Conservation (phyloP, 1,140 invertebrate genomes). For the Grapholita molesta region DNA sequence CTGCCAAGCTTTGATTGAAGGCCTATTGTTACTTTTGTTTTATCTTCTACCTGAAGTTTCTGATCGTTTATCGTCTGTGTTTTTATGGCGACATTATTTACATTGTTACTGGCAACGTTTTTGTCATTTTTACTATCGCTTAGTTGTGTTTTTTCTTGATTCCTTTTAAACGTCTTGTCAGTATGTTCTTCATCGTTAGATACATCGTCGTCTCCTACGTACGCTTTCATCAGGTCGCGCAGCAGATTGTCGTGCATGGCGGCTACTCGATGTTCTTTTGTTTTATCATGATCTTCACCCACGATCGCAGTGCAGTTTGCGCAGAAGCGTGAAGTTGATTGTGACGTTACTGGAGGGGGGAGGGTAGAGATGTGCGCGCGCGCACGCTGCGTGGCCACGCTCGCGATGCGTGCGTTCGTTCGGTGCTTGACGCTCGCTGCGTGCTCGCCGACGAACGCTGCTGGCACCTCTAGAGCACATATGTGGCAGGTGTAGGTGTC, state of each 20-base stretch:
- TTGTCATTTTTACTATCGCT: background rate
- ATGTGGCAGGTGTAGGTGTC: background rate
- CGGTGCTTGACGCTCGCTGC: background rate
- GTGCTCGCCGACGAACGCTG: background rate
- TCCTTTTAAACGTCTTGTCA: background rate
- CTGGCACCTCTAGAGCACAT: background rate
- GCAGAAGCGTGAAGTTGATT: background rate
- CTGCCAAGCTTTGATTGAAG: background rate
- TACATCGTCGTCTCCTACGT: background rate
- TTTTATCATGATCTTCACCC: background rate
- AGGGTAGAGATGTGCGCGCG: background rate
- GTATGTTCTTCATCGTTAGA: background rate
- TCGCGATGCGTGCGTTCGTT: background rate
- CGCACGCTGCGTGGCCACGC: background rate
- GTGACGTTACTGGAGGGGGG: background rate
- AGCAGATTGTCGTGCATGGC: background rate
- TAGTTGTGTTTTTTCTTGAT: background rate
- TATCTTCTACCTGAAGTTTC: background rate
- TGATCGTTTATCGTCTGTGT: background rate
- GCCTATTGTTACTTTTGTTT: background rate
- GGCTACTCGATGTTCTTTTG: background rate
- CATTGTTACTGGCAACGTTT: background rate
- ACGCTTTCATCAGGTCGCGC: background rate
- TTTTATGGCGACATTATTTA: background rate
- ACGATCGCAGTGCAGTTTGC: background rate